Percentiles rank a stretch among this genome's conserved stretches.
phyloP scores from a whole-genome alignment of 2,797 vertebrate species.

The Pteronotus mesoamericanus region DNA sequence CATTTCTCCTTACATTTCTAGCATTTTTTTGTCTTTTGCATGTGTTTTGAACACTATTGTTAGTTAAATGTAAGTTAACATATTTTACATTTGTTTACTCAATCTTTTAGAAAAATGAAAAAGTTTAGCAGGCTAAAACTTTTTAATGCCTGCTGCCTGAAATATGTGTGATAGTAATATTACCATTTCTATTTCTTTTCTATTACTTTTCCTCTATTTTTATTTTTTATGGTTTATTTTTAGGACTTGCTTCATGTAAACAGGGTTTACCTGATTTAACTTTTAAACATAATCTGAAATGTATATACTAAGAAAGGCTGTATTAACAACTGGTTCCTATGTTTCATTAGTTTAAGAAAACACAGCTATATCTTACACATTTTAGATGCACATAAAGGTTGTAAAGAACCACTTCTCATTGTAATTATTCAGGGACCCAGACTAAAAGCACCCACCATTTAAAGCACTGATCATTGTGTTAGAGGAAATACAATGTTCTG shows the following conservation, averaged over 20 bases:
- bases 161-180: background rate
- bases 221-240: background rate
- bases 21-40: background rate
- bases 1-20: background rate
- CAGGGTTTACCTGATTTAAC: background rate
- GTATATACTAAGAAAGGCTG: background rate
- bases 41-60: background rate
- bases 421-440: background rate
- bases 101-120: background rate
- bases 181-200: background rate
- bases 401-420: background rate
- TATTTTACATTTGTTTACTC: background rate
- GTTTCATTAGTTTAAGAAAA: background rate
- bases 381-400: background rate
- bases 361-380: background rate
- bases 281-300: background rate
- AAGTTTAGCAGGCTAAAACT: too few relatives aligned
- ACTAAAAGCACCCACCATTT: background rate
- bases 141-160: background rate
- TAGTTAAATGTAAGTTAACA: background rate
- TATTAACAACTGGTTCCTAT: background rate
- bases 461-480: background rate
- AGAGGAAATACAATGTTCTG: background rate
- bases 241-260: background rate
- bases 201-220: background rate